These are phyloP conservation scores for Pheosia tremula DNA, from an alignment of 2,888 invertebrate species.

Conservation along the genomic window DNA sequence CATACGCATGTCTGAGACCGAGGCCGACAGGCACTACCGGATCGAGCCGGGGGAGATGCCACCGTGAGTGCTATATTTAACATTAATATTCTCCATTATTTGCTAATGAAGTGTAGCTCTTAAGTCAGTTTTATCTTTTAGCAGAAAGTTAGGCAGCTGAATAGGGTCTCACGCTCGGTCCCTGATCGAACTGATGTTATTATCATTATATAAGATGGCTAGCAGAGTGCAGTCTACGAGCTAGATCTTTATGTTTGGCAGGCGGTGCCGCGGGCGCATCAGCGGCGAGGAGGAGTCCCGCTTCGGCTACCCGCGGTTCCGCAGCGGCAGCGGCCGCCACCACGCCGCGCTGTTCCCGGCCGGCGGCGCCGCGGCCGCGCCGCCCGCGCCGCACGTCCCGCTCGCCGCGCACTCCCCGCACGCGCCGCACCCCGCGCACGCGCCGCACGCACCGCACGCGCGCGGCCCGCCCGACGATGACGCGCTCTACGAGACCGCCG, in stretches of 20 bases:
- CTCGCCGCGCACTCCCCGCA: conserved; percentile 71
- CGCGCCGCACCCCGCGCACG: conserved; percentile 72
- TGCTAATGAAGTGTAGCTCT: too few species aligned
- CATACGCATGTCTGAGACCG: conserved; percentile 94
- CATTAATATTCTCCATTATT: too few species aligned
- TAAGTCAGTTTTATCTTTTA: too few species aligned
- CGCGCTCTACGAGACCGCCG: conserved; percentile 94
- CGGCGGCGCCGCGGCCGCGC: conserved; percentile 57
- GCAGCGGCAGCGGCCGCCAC: conserved; percentile 70
- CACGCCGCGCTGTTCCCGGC: conserved; percentile 71
- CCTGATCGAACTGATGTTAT: too few species aligned
- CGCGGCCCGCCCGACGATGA: conserved; percentile 88
- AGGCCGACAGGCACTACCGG: conserved; percentile 94
- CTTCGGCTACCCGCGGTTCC: conserved; percentile 89
- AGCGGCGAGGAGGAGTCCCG: conserved; percentile 87
- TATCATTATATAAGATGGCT: too few species aligned
- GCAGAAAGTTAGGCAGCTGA: too few species aligned
- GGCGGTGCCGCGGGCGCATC: conserved; percentile 77
- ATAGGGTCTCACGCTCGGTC: too few species aligned
- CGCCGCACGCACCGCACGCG: conserved; percentile 74
- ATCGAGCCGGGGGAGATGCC: conserved; percentile 86
- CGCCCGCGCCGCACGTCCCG: conserved; percentile 65
- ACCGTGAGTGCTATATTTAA: conserved; percentile 63
- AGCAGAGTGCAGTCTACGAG: background rate
- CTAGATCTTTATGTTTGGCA: conserved; percentile 49